Evolutionary conservation across 2,888 invertebrate genomes (phyloP), one percentile per base, ranked within the genome.

Genomic region (Phymatocera aterrima): DNA sequence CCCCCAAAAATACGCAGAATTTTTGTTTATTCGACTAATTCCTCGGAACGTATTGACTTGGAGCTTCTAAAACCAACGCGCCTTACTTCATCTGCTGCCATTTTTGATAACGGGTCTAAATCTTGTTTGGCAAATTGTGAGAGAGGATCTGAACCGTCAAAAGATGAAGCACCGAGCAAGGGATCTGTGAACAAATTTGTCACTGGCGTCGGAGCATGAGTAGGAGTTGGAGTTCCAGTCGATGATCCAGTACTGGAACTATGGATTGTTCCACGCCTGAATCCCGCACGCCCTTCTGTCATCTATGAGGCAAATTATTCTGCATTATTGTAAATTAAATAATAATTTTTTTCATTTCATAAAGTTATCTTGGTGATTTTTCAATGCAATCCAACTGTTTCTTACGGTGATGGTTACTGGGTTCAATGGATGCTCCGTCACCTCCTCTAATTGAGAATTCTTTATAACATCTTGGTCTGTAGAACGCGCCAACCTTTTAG

Each of bases 131-230:
- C 94, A 90, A 96, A 94, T 85, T 94, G 94, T 24, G 95, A 95
- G 34, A 96, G 90, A 0, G 96, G 96, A 91, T 96, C 96, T 0
- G 93, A 92, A 37, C 95, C 95, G 87, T 95, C 95, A 3, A 96
- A 88, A 43, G 94, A 93, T 6, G 91, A 89, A 78, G 92, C 87
- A 77, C 82, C 85, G 2, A 86, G 89, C 15, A 94, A 84, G 3
- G 93, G 93, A 85, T 94, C 93, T 6, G 87, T 85, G 43, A 93
- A 90, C 51, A 92, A 88, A 79, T 89, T 88, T 12, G 88, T 83
- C 34, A 90, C 89, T 78, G 88, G 83, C 21, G 90, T 83, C 34
- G 91, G 91, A 12, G 85, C 85, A 79, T 90, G 89, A 6, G 88
- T 87, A 5, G 89, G 87, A 8, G 90, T 90, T 18, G 90, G 86